phyloP scores from a whole-genome alignment of 2,888 invertebrate genomes.

The Agriopis aurantiaria region DNA sequence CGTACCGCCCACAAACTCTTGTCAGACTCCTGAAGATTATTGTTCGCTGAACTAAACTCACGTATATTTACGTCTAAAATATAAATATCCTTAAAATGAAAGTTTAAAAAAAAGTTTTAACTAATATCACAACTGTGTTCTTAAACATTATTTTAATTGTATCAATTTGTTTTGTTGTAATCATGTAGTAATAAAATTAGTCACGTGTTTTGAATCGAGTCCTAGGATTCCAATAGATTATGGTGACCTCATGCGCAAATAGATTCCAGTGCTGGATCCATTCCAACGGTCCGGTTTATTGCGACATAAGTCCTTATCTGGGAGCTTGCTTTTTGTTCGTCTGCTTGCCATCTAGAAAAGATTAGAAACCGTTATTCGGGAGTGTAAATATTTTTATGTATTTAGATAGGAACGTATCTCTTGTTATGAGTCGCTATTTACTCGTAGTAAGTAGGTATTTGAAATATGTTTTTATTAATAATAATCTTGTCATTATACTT shows the following conservation, averaged over 20 bases:
- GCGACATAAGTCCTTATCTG: constrained; percentile 70
- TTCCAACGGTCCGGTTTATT: constrained; percentile 68
- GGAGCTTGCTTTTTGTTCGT: constrained; percentile 47
- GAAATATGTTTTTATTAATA: too few species aligned
- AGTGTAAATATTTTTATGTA: constrained; percentile 42
- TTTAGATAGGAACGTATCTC: constrained; percentile 7
- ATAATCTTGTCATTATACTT: too few species aligned
- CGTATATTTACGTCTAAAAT: too few species aligned
- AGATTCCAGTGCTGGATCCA: constrained; percentile 66
- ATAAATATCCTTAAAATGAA: too few species aligned
- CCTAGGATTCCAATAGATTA: constrained; percentile 45
- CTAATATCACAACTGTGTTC: too few species aligned
- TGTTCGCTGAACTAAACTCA: too few species aligned
- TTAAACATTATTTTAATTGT: too few species aligned
- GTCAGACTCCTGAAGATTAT: too few species aligned
- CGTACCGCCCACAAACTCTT: too few species aligned
- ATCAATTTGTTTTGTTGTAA: too few species aligned
- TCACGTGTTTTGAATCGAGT: constrained; percentile 2
- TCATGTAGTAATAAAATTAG: not conserved
- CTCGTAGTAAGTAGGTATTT: not conserved
- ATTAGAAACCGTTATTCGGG: constrained; percentile 47
- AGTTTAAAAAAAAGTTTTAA: too few species aligned
- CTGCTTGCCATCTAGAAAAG: constrained; percentile 45
- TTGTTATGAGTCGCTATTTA: not conserved
- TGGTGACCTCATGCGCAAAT: constrained; percentile 57